Evolutionary conservation across 2,113 vertebrate species (phyloP), one percentile per base, ranked within the genome.

Genomic region (Gadus macrocephalus): DNA sequence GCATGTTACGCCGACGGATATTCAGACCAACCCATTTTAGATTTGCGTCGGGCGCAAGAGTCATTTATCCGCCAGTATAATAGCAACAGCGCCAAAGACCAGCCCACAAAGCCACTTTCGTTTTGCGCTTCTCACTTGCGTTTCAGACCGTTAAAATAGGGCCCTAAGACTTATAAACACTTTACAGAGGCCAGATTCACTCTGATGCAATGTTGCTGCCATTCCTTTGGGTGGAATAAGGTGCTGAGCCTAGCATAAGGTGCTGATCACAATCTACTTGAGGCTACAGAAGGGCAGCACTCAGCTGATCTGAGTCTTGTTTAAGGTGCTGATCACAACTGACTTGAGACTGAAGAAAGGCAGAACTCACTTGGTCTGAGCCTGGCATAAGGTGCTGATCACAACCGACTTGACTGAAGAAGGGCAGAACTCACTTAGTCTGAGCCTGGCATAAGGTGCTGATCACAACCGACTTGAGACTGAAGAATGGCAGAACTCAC

Each of bases 281-380:
- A 71, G 49, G 0, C 16, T 66, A 27, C 27, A 7, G 22, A 1
- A 61, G 42, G 5, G 15, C 42, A n/a, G 60, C 6, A 80, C 75
- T 93, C 80, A 99, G 97, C 89, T 97, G 27, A 92, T 98, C 88
- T 99, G 97, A 69, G 97, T 94, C 67, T 93, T 94, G 81, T 96
- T 98, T 81, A 99, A 91, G 14, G 95, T 81, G 20, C 20, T 20
- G 20, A 20, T 20, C 20, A 20, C 11, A 64, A 38, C 11, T 4
- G 31, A 60, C 15, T 4, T 3, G 9, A 72, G 35, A 0, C 15
- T 66, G 22, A 31, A 7, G 20, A 1, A 59, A 38, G 3, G 16
- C 49, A 17, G 61, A 5, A 80, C 76, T 93, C 80, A 99, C 97
- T 89, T 97, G 27, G 92, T 98, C 88, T 99, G 97, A 68, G 97